Evolutionary conservation across 2,888 invertebrate species (phyloP).

Genomic region (Phytoseiulus persimilis): DNA sequence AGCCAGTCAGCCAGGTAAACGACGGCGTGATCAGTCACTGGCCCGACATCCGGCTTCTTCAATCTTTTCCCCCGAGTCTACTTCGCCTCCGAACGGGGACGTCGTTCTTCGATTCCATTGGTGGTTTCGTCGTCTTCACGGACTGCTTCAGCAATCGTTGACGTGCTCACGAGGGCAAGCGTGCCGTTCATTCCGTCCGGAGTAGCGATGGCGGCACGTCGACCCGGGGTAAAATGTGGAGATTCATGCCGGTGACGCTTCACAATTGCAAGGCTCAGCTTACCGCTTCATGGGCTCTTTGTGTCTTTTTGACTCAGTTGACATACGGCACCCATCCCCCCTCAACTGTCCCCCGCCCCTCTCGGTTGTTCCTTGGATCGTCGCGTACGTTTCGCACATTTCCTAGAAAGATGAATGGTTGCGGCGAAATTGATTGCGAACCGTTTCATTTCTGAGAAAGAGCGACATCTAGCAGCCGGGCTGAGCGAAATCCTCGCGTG

Average conservation of each 20-base stretch:
- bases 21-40: background rate
- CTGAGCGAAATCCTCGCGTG: too few species aligned
- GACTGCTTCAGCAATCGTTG: too few species aligned
- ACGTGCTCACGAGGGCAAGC: too few species aligned
- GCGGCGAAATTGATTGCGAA: background rate
- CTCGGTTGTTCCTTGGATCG: background rate
- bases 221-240: background rate
- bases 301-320: background rate
- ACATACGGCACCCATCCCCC: background rate
- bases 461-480: too few species aligned
- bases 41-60: background rate
- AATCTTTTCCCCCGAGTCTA: background rate
- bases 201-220: background rate
- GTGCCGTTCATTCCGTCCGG: background rate
- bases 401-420: background rate
- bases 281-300: background rate
- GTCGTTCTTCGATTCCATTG: background rate
- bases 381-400: background rate
- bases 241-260: background rate
- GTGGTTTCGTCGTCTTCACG: background rate
- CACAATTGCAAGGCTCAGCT: background rate
- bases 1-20: background rate
- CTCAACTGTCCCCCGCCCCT: background rate
- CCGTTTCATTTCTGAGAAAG: background rate
- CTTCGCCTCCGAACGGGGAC: background rate